Percentiles rank a stretch among this genome's conserved stretches.
Evolutionary conservation across 2,888 invertebrate genomes (phyloP).

Genomic region (Drosophila barbarae): DNA sequence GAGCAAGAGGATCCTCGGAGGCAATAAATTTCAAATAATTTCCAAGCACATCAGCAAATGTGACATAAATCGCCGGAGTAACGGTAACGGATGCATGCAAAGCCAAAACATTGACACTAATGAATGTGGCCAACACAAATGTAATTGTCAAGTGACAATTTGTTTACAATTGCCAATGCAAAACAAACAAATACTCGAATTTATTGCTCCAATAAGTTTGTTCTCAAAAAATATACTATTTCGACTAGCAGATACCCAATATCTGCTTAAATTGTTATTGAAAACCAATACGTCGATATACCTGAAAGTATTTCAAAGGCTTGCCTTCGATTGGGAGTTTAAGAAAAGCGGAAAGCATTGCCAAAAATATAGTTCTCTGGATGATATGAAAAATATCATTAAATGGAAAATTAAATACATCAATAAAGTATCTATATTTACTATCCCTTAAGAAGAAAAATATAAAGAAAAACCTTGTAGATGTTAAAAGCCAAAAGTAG

Average conservation of each 20-base stretch:
- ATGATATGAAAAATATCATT: no score
- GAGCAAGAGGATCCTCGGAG: slow-evolving; percentile 65
- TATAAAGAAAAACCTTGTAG: background rate
- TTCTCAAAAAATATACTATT: background rate
- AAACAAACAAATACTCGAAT: slow-evolving; percentile 12
- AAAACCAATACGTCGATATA: no score
- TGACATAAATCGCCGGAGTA: slow-evolving; percentile 61
- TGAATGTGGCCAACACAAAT: slow-evolving; percentile 53
- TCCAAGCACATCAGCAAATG: slow-evolving; percentile 57
- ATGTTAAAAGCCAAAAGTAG: background rate
- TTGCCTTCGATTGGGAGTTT: no score
- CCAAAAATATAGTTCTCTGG: no score
- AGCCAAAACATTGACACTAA: slow-evolving; percentile 59
- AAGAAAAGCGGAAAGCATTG: no score
- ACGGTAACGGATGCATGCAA: slow-evolving; percentile 55
- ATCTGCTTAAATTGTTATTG: background rate
- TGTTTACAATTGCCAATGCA: slow-evolving; percentile 52
- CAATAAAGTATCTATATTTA: background rate
- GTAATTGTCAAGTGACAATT: slow-evolving; percentile 65
- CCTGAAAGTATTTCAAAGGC: no score
- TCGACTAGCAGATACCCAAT: slow-evolving; percentile 1
- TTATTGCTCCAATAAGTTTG: slow-evolving; percentile 8
- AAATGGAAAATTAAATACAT: no score
- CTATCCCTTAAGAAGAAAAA: no score
- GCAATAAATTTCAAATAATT: slow-evolving; percentile 61